Base-by-base conservation (phyloP, 2,888 invertebrate species). In the Calameuta idolon region DNA sequence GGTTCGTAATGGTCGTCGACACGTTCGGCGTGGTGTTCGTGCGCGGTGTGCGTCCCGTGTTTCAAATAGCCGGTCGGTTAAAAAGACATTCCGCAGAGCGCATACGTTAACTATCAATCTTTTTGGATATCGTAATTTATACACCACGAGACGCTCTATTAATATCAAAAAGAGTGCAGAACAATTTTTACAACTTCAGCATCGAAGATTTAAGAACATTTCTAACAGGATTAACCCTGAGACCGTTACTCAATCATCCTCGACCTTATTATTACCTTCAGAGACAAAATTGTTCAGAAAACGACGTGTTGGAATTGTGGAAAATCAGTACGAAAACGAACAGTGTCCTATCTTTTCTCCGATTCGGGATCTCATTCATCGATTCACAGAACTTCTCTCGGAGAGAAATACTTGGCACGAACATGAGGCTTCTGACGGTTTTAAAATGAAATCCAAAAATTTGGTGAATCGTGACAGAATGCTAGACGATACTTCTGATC, bases 391-490 rank as follows among this genome's bases (percentile, higher is more conserved):
- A 31, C 69, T 78, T 73, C 73, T 78, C 34, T 71, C 69, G 23
- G 78, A 76, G 23, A 78, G 74, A 71, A 74, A 35, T 33, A 30
- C 71, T 33, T 33, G 71, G 33, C 2, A 4, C 31, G 71, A 71
- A 71, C 11, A 71, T 31, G 71, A 71, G 15, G 9, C 40, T 34
- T 75, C 82, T 34, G 81, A 79, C 33, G 79, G 77, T 73, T 34
- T 73, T 77, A 74, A 76, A n/a, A 84, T 87, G 87, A 87, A 85
- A 76, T 84, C 86, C 35, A 84, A 85, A 80, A 81, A 79, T n/a
- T 75, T 34, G 55, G 30, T n/a, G 75, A 80, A 31, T 34, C 75
- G 34, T 76, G 75, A 75, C 69, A 74, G 40, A 33, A 71, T 71
- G 78, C 76, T 69, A 34, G 80, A 82, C 23, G 79, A 76, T 23